Evolutionary conservation across 2,888 invertebrate genomes (phyloP).

Genomic region (Andrena dorsata): DNA sequence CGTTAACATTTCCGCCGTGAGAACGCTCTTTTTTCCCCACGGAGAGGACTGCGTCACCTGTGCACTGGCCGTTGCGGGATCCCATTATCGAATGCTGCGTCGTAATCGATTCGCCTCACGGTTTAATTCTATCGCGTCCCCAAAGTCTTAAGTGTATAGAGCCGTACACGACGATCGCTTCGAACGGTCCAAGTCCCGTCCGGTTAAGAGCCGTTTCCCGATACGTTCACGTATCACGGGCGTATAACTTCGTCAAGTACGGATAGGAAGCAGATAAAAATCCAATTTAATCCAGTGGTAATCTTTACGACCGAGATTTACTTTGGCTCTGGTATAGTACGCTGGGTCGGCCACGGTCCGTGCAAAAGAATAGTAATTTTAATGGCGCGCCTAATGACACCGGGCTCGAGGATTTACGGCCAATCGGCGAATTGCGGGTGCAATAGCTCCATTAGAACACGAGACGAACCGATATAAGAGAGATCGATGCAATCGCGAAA

Average conservation of each 20-base stretch:
- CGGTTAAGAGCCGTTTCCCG: slow-evolving; percentile 22
- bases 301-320: slow-evolving; percentile 50
- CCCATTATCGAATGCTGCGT: slow-evolving; percentile 4
- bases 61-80: slow-evolving; percentile 1
- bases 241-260: slow-evolving; percentile 13
- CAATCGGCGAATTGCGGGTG: slow-evolving; percentile 80
- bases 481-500: slow-evolving; percentile 69
- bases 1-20: slow-evolving; percentile 66
- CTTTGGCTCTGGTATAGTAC: background rate
- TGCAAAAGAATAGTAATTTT: slow-evolving; percentile 68
- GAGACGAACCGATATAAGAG: slow-evolving; percentile 28
- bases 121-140: slow-evolving; percentile 31
- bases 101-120: slow-evolving; percentile 39
- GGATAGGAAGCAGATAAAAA: slow-evolving; percentile 46
- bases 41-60: slow-evolving; percentile 35
- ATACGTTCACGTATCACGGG: slow-evolving; percentile 20
- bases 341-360: slow-evolving; percentile 14
- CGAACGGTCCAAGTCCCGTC: background rate
- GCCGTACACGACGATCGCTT: background rate
- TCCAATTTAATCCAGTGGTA: slow-evolving; percentile 60
- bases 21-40: slow-evolving; percentile 33
- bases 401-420: slow-evolving; percentile 77
- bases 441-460: slow-evolving; percentile 64
- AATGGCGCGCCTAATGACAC: slow-evolving; percentile 74
- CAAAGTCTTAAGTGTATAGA: background rate